Evolutionary conservation across 1,140 invertebrate species (phyloP), one percentile per base, ranked within the genome.

Genomic region (Saccostrea glomerata): DNA sequence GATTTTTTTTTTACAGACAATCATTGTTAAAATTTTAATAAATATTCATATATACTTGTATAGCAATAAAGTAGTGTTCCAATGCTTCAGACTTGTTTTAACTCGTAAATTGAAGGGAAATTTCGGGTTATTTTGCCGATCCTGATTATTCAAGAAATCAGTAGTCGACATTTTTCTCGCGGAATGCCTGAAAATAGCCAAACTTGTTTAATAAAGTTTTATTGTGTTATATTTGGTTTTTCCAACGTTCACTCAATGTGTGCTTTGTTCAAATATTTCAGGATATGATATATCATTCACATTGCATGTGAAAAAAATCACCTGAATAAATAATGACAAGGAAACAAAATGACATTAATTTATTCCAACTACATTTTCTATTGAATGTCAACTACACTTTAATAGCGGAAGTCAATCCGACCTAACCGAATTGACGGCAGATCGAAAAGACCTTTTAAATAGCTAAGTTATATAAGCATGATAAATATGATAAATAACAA

Each of bases 171-270:
- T 47, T 47, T 5, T 47, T 5, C 47, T 5, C 6, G 6, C 47
- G 47, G 47, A 47, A 6, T 47, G 6, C 6, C 9, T 47, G 0
- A 1, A 36, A 36, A 36, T 1, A 47, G 47, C 9, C 47, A 47
- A 47, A 47, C 47, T 9, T 47, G 47, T 47, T 47, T 47, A 1
- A 0, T 47, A 47, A 6, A 47, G 5, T 47, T 9, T 0, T 6
- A 47, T 47, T 47, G 47, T 60, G 58, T 73, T 77, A 30, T 77
- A 12, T 77, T 77, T 23, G 70, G 70, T 77, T 77, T 77, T 77
- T 30, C 70, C 70, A 13, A 77, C 70, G 12, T 15, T 36, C 25
- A 77, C 70, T 36, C 30, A 73, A 12, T 15, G 70, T 77, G 70
- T 30, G 30, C 25, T 77, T 77, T 77, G 13, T 13, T 7, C 36